Evolutionary conservation across 2,113 vertebrate species (phyloP), one percentile per base, ranked within the genome.

Genomic region (Lophura nycthemera): DNA sequence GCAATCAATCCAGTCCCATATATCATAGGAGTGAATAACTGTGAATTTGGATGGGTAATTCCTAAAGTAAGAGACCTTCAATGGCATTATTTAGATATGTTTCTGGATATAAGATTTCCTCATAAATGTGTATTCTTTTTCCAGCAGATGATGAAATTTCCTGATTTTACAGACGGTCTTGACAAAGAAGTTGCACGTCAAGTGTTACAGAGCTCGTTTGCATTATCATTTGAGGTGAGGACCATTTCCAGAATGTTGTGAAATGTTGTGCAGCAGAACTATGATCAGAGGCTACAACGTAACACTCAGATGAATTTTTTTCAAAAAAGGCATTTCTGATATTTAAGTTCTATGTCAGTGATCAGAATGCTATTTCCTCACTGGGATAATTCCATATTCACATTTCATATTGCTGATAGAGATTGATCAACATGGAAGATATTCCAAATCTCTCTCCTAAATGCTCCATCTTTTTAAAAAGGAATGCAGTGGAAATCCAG

Each of bases 21-120:
- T 42, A 92, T 97, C 12, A 88, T 95, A 66, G 96, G 96, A 92
- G 1, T 91, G 67, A 97, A 86, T 42, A 96, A 86, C 38, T 73
- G 60, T 45, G 96, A 97, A 86, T 93, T 48, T 76, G 80, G 87
- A 50, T 97, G 91, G 88, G 0, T 0, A 6, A 0, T 96, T 38
- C 90, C 93, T 5, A 43, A 0, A 15, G 96, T 97, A 83, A 96
- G 94, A 86, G 4, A 42, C 11, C 60, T 42, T 21, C 0, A 30
- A 10, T 43, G 4, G 21, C 29, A 3, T 14, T 70, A 47, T 15
- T 60, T 72, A 50, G 1, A 30, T 48, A 43, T 15, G 57, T 65
- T 69, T 83, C 9, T 52, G 67, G 71, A 43, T 11, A 10, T 0
- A 43, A 61, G 25, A 6, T 32, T 29, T 48, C 69, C 47, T 29